Evolutionary conservation across 2,113 vertebrate species (phyloP).

Genomic region (Neolamprologus variostigma): DNA sequence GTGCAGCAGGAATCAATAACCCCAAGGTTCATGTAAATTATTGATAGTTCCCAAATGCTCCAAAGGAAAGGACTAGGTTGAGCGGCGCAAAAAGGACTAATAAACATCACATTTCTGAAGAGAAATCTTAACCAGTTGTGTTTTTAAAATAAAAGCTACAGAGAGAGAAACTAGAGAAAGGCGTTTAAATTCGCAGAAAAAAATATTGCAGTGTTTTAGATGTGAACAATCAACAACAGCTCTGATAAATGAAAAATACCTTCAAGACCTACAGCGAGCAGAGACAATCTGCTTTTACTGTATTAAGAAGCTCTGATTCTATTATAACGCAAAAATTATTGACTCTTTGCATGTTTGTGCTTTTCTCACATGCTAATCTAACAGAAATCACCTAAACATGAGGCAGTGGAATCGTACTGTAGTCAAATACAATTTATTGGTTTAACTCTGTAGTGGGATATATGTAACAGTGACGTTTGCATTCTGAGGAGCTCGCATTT

Average conservation of each 20-base stretch:
- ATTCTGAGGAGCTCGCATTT: constrained; percentile 28
- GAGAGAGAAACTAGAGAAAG: not conserved
- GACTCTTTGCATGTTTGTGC: not conserved
- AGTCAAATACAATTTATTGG: constrained; percentile 47
- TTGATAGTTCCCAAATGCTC: not conserved
- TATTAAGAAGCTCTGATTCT: not conserved
- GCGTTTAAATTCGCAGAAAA: accelerated
- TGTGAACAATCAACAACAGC: not conserved
- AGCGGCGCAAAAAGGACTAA: not conserved
- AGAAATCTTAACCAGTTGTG: not conserved
- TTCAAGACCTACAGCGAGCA: not conserved
- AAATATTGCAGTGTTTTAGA: not conserved
- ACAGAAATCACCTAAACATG: not conserved
- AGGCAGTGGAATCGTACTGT: not conserved
- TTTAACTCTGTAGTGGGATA: constrained; percentile 38
- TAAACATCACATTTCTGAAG: not conserved
- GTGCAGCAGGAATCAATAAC: not conserved
- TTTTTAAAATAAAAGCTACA: not conserved
- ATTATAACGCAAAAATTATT: not conserved
- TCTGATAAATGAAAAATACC: not conserved
- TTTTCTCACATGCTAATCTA: not conserved
- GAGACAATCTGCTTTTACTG: constrained; percentile 21
- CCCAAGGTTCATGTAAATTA: not conserved
- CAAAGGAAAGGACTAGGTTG: not conserved
- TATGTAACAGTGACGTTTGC: constrained; percentile 34